Evolutionary conservation across 2,113 vertebrate species (phyloP).

Genomic region (Lepus timidus): DNA sequence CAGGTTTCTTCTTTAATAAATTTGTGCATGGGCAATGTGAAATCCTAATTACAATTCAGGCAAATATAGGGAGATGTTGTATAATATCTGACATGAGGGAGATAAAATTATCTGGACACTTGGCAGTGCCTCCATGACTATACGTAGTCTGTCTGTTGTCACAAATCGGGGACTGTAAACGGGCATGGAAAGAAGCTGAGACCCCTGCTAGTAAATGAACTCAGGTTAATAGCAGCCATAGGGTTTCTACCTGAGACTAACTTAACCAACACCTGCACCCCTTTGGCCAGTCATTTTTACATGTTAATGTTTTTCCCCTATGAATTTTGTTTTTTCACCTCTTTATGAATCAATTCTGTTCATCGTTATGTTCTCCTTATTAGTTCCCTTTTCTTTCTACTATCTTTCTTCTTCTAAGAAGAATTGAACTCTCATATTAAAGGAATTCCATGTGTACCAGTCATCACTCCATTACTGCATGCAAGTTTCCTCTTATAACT

Average conservation of each 20-base stretch:
- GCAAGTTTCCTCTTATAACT: accelerated
- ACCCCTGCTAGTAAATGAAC: no score
- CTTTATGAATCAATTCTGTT: not conserved
- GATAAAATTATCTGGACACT: not conserved
- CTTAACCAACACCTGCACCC: not conserved
- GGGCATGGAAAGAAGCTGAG: no score
- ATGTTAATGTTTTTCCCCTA: not conserved
- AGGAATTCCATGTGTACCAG: not conserved
- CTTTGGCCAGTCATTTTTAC: not conserved
- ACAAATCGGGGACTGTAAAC: not conserved
- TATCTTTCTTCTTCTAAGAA: not conserved
- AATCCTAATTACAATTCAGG: not conserved
- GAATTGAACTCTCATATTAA: not conserved
- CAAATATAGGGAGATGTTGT: not conserved
- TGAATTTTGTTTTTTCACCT: not conserved
- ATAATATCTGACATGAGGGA: not conserved
- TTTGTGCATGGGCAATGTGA: not conserved
- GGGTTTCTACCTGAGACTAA: not conserved
- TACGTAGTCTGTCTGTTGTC: accelerated
- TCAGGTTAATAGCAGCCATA: not conserved
- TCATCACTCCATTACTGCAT: accelerated
- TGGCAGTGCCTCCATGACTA: not conserved
- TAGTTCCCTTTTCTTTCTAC: not conserved
- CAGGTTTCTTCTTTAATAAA: not conserved
- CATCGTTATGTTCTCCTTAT: not conserved